A percentile compares a stretch with the other conserved stretches of the same genome.
phyloP scores from a whole-genome alignment of 2,113 vertebrate species.

The Aphyosemion australe region DNA sequence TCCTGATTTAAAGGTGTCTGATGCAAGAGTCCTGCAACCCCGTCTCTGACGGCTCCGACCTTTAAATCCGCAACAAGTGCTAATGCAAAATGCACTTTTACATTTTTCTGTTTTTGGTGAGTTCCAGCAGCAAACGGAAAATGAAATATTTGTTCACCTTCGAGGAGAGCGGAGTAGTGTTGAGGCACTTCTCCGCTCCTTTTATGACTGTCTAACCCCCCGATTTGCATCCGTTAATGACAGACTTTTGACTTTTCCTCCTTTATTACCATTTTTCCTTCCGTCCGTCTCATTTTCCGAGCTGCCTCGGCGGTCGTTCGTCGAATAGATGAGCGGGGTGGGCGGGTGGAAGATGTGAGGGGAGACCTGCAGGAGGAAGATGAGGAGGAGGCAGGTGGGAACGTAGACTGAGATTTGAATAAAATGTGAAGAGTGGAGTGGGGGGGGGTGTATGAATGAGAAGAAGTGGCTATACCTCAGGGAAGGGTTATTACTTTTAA shows the following conservation, averaged over 20 bases:
- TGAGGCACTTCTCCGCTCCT: neutral
- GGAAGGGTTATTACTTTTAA: slow-evolving; percentile 77
- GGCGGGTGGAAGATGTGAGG: slow-evolving; percentile 3
- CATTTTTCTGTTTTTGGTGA: neutral
- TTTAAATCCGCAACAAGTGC: slow-evolving; percentile 30
- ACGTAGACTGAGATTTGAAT: slow-evolving; percentile 58
- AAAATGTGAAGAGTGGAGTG: slow-evolving; percentile 52
- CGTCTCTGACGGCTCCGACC: neutral
- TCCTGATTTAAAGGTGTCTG: slow-evolving; percentile 40
- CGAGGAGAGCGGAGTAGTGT: neutral
- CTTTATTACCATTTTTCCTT: neutral
- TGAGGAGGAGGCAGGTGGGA: neutral
- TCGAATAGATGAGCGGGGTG: slow-evolving; percentile 24
- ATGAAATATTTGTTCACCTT: no score
- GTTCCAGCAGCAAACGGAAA: no score
- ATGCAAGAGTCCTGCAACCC: slow-evolving; percentile 61
- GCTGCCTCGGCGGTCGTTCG: slow-evolving; percentile 29
- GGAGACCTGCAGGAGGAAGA: slow-evolving; percentile 23
- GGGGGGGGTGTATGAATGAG: slow-evolving; percentile 1
- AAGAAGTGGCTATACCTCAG: slow-evolving; percentile 48
- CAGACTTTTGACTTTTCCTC: slow-evolving; percentile 32
- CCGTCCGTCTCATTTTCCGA: slow-evolving; percentile 12
- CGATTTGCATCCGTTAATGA: slow-evolving; percentile 44
- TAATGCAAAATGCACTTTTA: neutral
- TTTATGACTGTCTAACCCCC: slow-evolving; percentile 16